Evolutionary conservation across 2,888 invertebrate species (phyloP).

Genomic region (Diadegma fenestrale): DNA sequence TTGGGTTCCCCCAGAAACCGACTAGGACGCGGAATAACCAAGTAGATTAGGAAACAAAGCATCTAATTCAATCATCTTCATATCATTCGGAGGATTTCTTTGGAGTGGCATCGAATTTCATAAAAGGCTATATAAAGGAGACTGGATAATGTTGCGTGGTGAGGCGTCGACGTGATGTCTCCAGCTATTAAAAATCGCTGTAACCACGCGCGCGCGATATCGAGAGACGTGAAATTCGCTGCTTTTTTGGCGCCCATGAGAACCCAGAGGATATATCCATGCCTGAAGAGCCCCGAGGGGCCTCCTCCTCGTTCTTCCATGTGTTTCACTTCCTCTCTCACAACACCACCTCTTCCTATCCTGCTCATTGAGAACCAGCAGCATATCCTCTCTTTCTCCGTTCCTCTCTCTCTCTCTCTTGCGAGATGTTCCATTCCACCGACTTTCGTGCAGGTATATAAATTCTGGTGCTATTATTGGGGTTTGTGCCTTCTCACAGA

Average conservation of each 20-base stretch:
- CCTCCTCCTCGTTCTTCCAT: slow-evolving; percentile 51
- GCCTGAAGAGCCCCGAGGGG: slow-evolving; percentile 63
- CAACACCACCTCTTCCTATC: slow-evolving; percentile 56
- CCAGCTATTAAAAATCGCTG: slow-evolving; percentile 18
- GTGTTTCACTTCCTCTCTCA: slow-evolving; percentile 61
- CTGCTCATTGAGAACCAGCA: background rate
- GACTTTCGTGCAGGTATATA: slow-evolving; percentile 84
- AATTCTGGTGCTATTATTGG: slow-evolving; percentile 85
- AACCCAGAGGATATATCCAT: slow-evolving; percentile 65
- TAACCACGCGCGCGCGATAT: slow-evolving; percentile 13
- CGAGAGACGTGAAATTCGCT: slow-evolving; percentile 43
- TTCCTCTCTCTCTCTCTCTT: slow-evolving; percentile 73
- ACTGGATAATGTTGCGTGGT: background rate
- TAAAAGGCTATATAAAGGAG: no score
- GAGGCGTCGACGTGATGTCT: background rate
- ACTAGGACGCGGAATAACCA: background rate
- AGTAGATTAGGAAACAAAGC: background rate
- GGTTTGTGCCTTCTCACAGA: slow-evolving; percentile 83
- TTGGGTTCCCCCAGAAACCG: background rate
- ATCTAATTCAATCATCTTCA: background rate
- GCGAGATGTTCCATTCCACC: slow-evolving; percentile 77
- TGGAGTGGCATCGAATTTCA: no score
- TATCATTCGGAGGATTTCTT: no score
- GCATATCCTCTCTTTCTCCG: slow-evolving; percentile 60
- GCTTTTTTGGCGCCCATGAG: slow-evolving; percentile 63